A percentile compares a stretch with the other conserved stretches of the same genome.
These are phyloP conservation scores for Noctua fimbriata DNA, from an alignment of 2,888 invertebrate genomes.

Conservation along the genomic window DNA sequence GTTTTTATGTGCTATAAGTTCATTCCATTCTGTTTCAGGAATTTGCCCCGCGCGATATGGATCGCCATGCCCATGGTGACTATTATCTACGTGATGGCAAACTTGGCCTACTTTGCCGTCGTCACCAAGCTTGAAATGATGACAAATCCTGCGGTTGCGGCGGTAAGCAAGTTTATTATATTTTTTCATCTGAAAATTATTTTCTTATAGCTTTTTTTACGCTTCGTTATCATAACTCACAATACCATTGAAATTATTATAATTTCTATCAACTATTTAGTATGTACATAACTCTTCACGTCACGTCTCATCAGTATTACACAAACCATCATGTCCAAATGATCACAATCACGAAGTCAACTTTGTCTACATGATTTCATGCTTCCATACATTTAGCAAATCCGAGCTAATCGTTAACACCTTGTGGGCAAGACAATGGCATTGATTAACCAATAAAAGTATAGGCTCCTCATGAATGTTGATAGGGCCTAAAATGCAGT, in stretches of 20 bases:
- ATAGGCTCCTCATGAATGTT: neutral
- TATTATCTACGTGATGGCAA: conserved; percentile 96
- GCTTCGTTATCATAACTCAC: neutral
- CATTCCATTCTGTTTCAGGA: conserved; percentile 90
- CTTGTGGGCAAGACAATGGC: neutral
- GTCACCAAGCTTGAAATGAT: conserved; percentile 95
- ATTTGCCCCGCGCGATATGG: conserved; percentile 98
- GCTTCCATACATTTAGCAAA: neutral
- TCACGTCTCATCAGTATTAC: neutral
- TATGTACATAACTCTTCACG: neutral
- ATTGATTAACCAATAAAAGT: conserved; percentile 16
- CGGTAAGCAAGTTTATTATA: conserved; percentile 89
- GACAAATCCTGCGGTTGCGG: conserved; percentile 96
- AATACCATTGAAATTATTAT: neutral
- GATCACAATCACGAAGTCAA: no score
- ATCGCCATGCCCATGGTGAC: conserved; percentile 98
- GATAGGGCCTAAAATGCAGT: conserved; percentile 1
- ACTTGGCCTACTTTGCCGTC: conserved; percentile 97
- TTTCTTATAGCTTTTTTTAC: neutral
- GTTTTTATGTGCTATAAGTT: conserved; percentile 51
- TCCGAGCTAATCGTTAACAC: neutral
- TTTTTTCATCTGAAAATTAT: neutral
- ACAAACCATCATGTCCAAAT: conserved; percentile 1
- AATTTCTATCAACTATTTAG: neutral
- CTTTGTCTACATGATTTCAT: neutral